Base-by-base conservation (phyloP, 2,113 vertebrate species). In the Glareola pratincola region DNA sequence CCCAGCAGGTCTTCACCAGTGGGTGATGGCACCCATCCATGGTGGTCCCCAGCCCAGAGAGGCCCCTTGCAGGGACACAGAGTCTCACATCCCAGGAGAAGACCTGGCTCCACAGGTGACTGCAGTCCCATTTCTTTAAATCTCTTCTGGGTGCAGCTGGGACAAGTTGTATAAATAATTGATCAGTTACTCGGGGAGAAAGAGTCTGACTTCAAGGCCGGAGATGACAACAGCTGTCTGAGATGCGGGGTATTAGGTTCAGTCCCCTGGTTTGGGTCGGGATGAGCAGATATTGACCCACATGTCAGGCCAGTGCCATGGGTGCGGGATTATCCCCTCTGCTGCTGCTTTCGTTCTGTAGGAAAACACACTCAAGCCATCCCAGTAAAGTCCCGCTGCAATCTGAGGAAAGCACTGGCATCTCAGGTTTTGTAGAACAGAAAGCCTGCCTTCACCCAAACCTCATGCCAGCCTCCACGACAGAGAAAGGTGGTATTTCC, bases 1-100 rank as follows among this genome's bases (percentile, higher is more conserved):
- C 67, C 63, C 63, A 19, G 3, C 0, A 50, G 63, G 32, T 36
- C 14, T 16, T 41, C 0, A 4, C 18, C 1, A 2, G 9, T 20
- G 57, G 69, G 67, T 39, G 82, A 14, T 34, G 67, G 53, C 37
- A 48, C 30, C 51, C 14, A 34, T 5, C 59, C 0, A 0, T 39
- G n/a, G 54, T 36, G 62, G 22, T 60, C 12, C 43, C 29, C 27
- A 21, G 18, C 8, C n/a, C 63, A 62, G 41, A 66, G 37, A 47
- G 19, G 51, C 7, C 20, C 29, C 20, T 41, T 64, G 47, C 45
- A 68, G 57, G 39, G 75, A 67, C 4, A 2, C 1, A 10, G 66
- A 43, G 27, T 72, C 36, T 45, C 2, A 1, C 34, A 20, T 43
- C 56, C 23, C 41, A 45, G 43, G 30, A 51, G 50, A 68, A 56